A percentile compares a stretch with the other conserved stretches of the same genome.
phyloP scores from a whole-genome alignment of 2,888 invertebrate genomes.

The Eilema sororculum region DNA sequence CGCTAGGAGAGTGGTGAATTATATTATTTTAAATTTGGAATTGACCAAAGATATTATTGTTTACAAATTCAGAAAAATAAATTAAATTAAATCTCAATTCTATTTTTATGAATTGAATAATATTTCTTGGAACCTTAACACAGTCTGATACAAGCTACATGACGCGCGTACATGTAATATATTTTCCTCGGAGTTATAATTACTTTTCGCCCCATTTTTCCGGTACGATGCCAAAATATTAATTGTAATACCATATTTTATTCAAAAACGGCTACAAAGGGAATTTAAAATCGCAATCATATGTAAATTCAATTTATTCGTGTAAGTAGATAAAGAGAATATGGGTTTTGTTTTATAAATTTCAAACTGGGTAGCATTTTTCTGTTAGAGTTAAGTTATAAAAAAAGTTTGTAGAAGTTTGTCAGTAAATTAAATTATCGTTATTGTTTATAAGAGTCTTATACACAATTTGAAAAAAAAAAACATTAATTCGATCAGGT shows the following conservation, averaged over 20 bases:
- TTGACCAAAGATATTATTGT: background rate
- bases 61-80: background rate
- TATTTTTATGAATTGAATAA: background rate
- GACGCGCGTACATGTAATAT: background rate
- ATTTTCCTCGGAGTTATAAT: constrained; percentile 20
- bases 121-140: background rate
- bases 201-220: constrained; percentile 14
- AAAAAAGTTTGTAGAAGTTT: too few species aligned
- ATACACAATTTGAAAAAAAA: background rate
- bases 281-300: constrained; percentile 49
- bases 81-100: background rate
- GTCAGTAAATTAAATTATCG: too few species aligned
- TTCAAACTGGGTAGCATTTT: constrained; percentile 19
- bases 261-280: constrained; percentile 42
- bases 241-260: constrained; percentile 34
- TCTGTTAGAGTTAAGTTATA: too few species aligned
- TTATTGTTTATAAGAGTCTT: too few species aligned
- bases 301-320: constrained; percentile 53
- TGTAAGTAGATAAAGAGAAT: constrained; percentile 39
- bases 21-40: too few species aligned
- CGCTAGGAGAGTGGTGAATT: too few species aligned
- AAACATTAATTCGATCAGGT: background rate
- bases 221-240: constrained; percentile 19
- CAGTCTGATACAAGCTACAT: background rate
- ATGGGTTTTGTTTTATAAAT: constrained; percentile 41